Evolutionary conservation across 1,140 invertebrate genomes (phyloP), one percentile per base, ranked within the genome.

Genomic region (Bursaphelenchus mucronatus): DNA sequence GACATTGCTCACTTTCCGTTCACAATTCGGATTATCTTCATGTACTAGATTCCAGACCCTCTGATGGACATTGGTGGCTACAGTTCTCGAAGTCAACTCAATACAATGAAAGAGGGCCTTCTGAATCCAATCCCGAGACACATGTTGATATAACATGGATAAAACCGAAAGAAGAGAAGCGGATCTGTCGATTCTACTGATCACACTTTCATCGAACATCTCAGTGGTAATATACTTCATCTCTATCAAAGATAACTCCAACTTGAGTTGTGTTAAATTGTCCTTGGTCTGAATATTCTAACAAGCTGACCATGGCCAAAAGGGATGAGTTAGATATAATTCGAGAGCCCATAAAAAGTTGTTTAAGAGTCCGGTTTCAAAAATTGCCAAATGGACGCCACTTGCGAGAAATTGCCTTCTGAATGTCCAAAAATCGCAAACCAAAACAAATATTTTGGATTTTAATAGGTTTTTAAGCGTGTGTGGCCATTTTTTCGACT

Each of bases 11-110:
- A 21, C 1, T n/a, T 62, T 63, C 1, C 61, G 58, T 4, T 63
- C 61, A 4, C 61, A 55, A 61, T 63, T 58, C 30, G 30, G 30
- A 30, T 58, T 64, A 30, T 63, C 62, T n/a, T 63, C 61, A 58
- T 63, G 63, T n/a, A 63, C 61, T 30, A 63, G 55, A 65, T 63
- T 63, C 61, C 61, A 63, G 30, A 63, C 55, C 8, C 61, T 13
- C 43, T 63, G 57, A 39, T 59, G 57, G n/a, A 63, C 30, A 30
- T 63, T 63, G 11, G 61, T 63, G n/a, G 61, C 61, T 13, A 63
- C 11, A 30, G 63, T 65, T 13, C 61, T 55, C 11, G 61, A 13
- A 11, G 55, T 63, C 11, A 63, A 58, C 30, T 63, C 61, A 13
- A 63, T 41, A 30, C 55, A 63, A 63, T 63, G 61, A 65, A 63